Evolutionary conservation across 2,888 invertebrate genomes (phyloP).

Genomic region (Tipula vernalis): DNA sequence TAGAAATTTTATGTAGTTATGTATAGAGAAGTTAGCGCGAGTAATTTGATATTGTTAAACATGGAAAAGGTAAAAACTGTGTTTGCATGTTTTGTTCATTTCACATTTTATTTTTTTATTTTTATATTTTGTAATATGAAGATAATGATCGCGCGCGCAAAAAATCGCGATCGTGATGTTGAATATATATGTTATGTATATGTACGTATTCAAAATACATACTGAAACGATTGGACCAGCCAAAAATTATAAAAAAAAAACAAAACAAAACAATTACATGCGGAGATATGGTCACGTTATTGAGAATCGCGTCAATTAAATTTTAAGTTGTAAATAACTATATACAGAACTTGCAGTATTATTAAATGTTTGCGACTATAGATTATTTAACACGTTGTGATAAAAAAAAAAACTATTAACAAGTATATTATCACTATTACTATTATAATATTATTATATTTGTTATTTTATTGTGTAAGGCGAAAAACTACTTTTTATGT

Average conservation of each 20-base stretch:
- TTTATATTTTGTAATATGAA: neutral
- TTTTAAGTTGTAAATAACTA: neutral
- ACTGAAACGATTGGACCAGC: neutral
- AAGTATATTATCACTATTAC: neutral
- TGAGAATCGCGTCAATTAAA: neutral
- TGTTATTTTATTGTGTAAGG: neutral
- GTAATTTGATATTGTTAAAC: neutral
- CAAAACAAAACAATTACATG: neutral
- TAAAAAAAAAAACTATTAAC: neutral
- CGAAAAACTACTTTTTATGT: neutral
- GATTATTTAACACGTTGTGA: conserved; percentile 6
- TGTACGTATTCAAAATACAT: neutral
- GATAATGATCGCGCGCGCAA: neutral
- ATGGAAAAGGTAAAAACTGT: neutral
- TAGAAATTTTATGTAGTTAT: neutral
- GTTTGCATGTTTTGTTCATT: neutral
- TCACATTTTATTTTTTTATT: neutral
- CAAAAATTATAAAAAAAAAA: neutral
- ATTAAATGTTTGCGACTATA: conserved; percentile 8
- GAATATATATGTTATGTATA: neutral
- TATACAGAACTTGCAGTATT: neutral
- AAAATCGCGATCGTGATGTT: neutral
- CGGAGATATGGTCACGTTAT: neutral
- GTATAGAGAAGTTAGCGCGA: neutral
- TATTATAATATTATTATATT: neutral